Evolutionary conservation across 2,797 vertebrate species (phyloP).

Genomic region (Margarornis squamiger): DNA sequence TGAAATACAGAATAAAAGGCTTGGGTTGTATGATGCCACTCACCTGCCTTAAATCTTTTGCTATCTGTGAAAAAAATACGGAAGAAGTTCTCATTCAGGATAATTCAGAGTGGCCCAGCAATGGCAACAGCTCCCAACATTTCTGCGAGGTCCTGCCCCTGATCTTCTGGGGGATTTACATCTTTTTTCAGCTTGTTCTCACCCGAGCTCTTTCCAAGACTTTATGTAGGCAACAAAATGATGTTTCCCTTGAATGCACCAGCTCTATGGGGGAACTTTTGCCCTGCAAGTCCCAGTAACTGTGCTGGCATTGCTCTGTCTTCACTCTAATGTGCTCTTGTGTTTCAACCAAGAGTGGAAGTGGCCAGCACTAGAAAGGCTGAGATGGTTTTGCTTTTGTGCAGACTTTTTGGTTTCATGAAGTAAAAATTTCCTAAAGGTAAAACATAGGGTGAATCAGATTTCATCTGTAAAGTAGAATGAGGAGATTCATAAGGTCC

Average conservation of each 20-base stretch:
- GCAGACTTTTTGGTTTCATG: neutral
- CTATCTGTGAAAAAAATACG: neutral
- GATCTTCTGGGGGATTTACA: neutral
- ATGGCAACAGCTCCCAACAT: neutral
- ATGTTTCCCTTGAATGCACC: neutral
- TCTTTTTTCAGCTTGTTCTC: neutral
- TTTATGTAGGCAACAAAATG: neutral
- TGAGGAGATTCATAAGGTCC: neutral
- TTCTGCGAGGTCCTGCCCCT: neutral
- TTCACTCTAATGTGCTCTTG: neutral
- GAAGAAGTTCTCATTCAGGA: neutral
- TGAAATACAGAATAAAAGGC: slow-evolving; percentile 43
- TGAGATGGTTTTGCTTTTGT: neutral
- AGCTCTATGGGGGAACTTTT: neutral
- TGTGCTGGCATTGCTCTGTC: neutral
- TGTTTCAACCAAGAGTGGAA: neutral
- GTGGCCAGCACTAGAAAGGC: neutral
- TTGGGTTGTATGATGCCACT: neutral
- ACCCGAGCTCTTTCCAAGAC: neutral
- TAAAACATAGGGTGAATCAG: neutral
- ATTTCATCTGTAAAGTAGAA: neutral
- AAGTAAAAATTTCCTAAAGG: neutral
- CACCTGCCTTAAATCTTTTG: slow-evolving; percentile 29
- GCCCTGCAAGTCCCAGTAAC: no score
- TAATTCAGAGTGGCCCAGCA: neutral